Percentiles rank a stretch among this genome's conserved stretches.
phyloP scores from a whole-genome alignment of 2,113 vertebrate genomes.

The Dasyprocta punctata region DNA sequence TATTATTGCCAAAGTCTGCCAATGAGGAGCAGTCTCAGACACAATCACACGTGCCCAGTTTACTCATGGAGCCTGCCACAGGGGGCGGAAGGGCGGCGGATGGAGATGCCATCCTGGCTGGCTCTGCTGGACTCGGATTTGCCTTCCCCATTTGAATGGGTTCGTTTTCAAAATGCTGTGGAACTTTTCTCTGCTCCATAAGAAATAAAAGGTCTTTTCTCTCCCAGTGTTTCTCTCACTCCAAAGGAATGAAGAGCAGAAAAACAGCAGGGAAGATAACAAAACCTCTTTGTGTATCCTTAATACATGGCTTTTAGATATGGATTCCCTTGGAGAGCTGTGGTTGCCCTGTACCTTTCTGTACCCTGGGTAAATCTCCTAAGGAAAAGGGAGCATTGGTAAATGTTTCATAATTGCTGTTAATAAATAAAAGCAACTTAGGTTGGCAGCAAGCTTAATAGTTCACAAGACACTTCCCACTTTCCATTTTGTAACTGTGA shows the following conservation, averaged over 20 bases:
- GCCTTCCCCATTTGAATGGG: slow-evolving; percentile 8
- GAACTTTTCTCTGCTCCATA: slow-evolving; percentile 26
- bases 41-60: too few relatives aligned
- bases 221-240: slow-evolving; percentile 56
- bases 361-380: neutral
- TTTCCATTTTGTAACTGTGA: slow-evolving; percentile 17
- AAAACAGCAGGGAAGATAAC: slow-evolving; percentile 39
- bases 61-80: neutral
- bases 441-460: neutral
- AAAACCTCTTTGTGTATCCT: slow-evolving; percentile 13
- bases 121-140: neutral
- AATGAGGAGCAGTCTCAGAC: neutral
- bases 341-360: neutral
- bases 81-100: accelerated
- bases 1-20: slow-evolving; percentile 6
- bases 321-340: neutral
- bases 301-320: neutral
- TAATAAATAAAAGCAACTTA: slow-evolving; percentile 29
- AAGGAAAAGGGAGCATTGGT: neutral
- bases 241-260: slow-evolving; percentile 55
- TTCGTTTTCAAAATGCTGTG: slow-evolving; percentile 46
- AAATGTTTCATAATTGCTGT: neutral
- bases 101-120: neutral
- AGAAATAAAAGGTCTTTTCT: slow-evolving; percentile 63
- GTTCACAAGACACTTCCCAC: neutral